phyloP scores from a whole-genome alignment of 1,140 invertebrate genomes.

The Zaprionus nigranus region DNA sequence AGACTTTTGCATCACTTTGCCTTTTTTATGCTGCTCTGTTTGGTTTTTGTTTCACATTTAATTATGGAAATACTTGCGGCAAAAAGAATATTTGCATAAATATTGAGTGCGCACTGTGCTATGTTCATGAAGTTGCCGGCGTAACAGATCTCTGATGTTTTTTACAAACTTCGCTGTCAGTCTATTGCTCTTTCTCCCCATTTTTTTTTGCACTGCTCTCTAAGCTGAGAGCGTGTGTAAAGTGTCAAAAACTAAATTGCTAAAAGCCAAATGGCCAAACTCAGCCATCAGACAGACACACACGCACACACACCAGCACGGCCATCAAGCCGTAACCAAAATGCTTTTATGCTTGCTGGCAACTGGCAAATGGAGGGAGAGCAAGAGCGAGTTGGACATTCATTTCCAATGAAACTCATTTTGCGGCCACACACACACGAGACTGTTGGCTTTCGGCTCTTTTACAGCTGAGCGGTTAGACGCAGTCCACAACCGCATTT shows the following conservation, averaged over 20 bases:
- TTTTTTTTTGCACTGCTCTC: not conserved
- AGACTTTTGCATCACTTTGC: slow-evolving; percentile 46
- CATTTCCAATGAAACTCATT: slow-evolving; percentile 80
- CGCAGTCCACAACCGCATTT: slow-evolving; percentile 65
- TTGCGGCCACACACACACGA: slow-evolving; percentile 71
- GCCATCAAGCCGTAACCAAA: slow-evolving; percentile 64
- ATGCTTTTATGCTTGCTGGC: slow-evolving; percentile 57
- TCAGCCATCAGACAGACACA: slow-evolving; percentile 20
- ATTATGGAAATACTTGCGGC: slow-evolving; percentile 72
- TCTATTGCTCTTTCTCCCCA: not conserved
- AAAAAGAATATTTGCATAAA: slow-evolving; percentile 67
- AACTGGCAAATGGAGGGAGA: slow-evolving; percentile 7
- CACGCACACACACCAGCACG: slow-evolving; percentile 15
- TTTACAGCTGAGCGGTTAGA: slow-evolving; percentile 76
- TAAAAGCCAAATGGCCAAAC: slow-evolving; percentile 49
- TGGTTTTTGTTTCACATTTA: slow-evolving; percentile 61
- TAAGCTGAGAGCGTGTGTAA: slow-evolving; percentile 16
- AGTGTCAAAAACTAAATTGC: slow-evolving; percentile 45
- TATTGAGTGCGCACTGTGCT: slow-evolving; percentile 60
- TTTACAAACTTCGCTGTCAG: slow-evolving; percentile 12
- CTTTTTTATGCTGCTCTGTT: slow-evolving; percentile 17
- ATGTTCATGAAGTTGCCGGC: slow-evolving; percentile 47
- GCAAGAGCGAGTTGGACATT: slow-evolving; percentile 40
- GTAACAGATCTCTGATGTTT: not conserved
- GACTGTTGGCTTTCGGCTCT: slow-evolving; percentile 72